Conservation (phyloP, 1,140 invertebrate species). For the Drosophila lini region DNA sequence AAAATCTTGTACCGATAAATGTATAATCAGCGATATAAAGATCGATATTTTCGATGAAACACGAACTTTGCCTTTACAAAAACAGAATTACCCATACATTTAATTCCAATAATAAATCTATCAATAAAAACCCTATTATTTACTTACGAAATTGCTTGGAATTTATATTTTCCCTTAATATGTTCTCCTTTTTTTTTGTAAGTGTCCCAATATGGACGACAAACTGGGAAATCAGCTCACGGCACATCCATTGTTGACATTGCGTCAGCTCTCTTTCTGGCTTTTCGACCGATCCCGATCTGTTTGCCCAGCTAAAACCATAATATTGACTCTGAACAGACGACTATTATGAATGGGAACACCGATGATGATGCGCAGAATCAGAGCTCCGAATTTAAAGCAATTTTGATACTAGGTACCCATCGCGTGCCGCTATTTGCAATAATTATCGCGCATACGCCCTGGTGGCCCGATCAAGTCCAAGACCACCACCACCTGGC, state of each 20-base stretch:
- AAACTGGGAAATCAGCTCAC: constrained; percentile 48
- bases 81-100: no score
- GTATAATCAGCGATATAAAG: no score
- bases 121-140: no score
- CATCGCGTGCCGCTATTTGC: constrained; percentile 41
- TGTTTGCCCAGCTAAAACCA: constrained; percentile 74
- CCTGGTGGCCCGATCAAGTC: constrained; percentile 22
- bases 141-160: no score
- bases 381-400: constrained; percentile 10
- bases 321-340: constrained; percentile 65
- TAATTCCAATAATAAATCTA: no score
- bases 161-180: no score
- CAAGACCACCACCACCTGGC: constrained; percentile 35
- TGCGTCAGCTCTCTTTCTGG: constrained; percentile 67
- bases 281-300: constrained; percentile 23
- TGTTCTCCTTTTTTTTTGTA: no score
- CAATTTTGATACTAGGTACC: neutral
- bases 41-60: no score
- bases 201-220: constrained; percentile 3
- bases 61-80: no score
- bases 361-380: constrained; percentile 50
- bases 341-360: constrained; percentile 26
- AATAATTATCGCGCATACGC: constrained; percentile 57
- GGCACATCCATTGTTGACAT: constrained; percentile 61
- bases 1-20: no score